Evolutionary conservation across 1,140 invertebrate genomes (phyloP).

Genomic region (Nephotettix cincticeps): DNA sequence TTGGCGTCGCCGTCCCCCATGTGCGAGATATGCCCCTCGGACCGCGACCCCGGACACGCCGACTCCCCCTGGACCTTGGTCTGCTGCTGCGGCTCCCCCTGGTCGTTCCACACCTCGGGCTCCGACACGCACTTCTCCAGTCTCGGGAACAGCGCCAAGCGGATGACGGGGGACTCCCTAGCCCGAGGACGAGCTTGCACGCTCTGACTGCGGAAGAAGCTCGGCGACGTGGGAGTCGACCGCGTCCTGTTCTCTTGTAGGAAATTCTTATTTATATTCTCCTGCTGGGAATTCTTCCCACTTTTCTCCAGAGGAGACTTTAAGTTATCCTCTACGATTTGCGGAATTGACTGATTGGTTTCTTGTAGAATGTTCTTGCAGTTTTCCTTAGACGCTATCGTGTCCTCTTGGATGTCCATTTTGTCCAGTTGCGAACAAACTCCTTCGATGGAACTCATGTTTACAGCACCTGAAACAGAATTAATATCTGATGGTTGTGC

Average conservation of each 20-base stretch:
- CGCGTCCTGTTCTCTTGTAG: neutral
- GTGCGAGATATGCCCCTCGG: constrained; percentile 8
- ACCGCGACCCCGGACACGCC: neutral
- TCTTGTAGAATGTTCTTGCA: neutral
- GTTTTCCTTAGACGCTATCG: neutral
- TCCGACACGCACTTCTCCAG: constrained; percentile 23
- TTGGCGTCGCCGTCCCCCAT: neutral
- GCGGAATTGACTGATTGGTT: neutral
- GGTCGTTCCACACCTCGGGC: constrained; percentile 9
- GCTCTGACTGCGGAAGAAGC: neutral
- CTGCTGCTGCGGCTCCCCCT: neutral
- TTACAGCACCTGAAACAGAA: neutral
- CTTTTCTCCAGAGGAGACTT: neutral
- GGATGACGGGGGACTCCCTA: neutral
- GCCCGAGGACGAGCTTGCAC: neutral
- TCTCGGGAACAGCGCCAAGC: neutral
- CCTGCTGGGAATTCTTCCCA: too few species aligned
- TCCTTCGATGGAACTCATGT: constrained; percentile 3
- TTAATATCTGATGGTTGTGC: too few species aligned
- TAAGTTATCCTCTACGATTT: neutral
- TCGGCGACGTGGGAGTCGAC: constrained; percentile 16
- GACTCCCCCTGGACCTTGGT: neutral
- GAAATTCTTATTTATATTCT: neutral
- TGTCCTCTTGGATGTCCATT: neutral
- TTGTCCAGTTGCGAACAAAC: neutral